Evolutionary conservation across 2,888 invertebrate genomes (phyloP).

Genomic region (Hirtodrosophila trivittata): DNA sequence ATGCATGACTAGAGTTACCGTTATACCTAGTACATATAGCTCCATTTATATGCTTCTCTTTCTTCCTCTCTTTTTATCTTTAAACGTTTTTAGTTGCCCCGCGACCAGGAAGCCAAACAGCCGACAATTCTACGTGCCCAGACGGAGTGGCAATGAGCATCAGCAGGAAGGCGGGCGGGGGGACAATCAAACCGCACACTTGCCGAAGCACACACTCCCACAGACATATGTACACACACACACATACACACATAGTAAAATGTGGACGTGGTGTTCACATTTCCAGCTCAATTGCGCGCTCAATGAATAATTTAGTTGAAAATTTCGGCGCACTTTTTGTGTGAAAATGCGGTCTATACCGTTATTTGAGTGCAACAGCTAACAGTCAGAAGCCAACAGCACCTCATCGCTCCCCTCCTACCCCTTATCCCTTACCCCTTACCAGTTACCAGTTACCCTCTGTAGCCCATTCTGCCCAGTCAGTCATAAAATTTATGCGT

Average conservation of each 20-base stretch:
- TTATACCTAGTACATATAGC: background rate
- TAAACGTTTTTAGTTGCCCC: slow-evolving; percentile 31
- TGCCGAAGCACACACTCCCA: slow-evolving; percentile 11
- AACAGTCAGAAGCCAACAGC: slow-evolving; percentile 16
- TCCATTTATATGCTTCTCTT: slow-evolving; percentile 4
- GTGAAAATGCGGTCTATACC: slow-evolving; percentile 61
- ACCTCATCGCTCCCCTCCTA: background rate
- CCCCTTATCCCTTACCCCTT: background rate
- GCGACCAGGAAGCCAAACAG: slow-evolving; percentile 56
- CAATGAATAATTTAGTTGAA: slow-evolving; percentile 77
- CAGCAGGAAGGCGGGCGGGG: slow-evolving; percentile 3
- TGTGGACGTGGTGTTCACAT: slow-evolving; percentile 52
- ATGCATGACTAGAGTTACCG: slow-evolving; percentile 42
- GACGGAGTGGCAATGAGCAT: slow-evolving; percentile 26
- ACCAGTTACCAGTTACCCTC: slow-evolving; percentile 1
- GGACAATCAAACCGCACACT: slow-evolving; percentile 53
- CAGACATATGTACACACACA: slow-evolving; percentile 11
- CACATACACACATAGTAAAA: slow-evolving; percentile 6
- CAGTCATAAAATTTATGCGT: slow-evolving; percentile 77
- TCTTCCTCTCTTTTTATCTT: slow-evolving; percentile 16
- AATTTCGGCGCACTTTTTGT: slow-evolving; percentile 76
- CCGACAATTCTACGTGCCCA: slow-evolving; percentile 65
- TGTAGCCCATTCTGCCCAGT: slow-evolving; percentile 38
- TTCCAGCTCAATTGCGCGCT: slow-evolving; percentile 78
- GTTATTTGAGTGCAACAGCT: slow-evolving; percentile 59